A percentile compares a stretch with the other conserved stretches of the same genome.
Conservation (phyloP, 2,888 invertebrate genomes). For the Actias luna region DNA sequence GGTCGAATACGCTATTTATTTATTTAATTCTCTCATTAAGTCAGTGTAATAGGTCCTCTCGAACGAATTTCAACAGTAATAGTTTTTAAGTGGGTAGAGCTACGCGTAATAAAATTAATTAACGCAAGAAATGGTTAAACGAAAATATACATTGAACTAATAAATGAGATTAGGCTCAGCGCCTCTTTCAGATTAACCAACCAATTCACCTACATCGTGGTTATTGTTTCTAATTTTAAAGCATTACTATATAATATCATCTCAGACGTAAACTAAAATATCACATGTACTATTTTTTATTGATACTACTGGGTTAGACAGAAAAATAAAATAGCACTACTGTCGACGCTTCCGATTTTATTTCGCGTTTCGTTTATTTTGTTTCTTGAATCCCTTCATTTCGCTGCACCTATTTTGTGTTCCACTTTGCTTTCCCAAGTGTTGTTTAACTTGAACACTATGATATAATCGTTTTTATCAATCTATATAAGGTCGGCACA, state of each 20-base stretch:
- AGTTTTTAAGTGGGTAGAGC: neutral
- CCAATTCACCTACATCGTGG: neutral
- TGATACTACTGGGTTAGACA: neutral
- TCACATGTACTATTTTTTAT: neutral
- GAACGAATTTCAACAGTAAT: neutral
- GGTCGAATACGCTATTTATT: no score
- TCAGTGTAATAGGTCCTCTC: neutral
- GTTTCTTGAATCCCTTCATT: no score
- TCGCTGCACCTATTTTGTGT: no score
- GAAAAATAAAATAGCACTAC: no score
- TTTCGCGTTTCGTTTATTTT: no score
- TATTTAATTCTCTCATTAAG: neutral
- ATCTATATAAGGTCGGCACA: no score
- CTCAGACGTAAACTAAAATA: neutral
- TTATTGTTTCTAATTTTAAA: neutral
- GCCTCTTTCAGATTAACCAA: neutral
- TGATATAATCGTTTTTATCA: no score
- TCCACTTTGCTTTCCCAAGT: no score
- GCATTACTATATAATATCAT: neutral
- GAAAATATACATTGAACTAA: neutral
- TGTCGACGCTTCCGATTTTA: no score
- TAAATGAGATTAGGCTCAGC: neutral
- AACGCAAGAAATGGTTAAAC: neutral
- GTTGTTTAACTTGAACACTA: no score
- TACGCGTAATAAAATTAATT: neutral